A percentile compares a stretch with the other conserved stretches of the same genome.
phyloP scores from a whole-genome alignment of 2,113 vertebrate species.

The Neopipo cinnamomea region DNA sequence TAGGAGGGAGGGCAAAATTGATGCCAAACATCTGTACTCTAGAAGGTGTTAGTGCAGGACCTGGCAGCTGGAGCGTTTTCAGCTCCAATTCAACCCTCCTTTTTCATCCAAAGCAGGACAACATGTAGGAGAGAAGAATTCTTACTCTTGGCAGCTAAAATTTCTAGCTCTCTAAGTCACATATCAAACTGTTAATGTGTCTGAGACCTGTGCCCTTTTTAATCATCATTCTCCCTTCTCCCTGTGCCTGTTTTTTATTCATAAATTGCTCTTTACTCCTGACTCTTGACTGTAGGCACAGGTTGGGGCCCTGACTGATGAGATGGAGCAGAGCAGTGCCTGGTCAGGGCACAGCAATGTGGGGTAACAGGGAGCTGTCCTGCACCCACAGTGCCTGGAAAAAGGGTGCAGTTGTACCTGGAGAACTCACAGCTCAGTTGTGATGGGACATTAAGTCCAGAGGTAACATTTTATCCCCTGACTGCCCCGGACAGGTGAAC shows the following conservation, averaged over 20 bases:
- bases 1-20: not conserved
- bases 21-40: not conserved
- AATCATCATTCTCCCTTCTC: not conserved
- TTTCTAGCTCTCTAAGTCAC: not conserved
- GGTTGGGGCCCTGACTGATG: not conserved
- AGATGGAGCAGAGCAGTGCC: not conserved
- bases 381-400: not conserved
- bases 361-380: not conserved
- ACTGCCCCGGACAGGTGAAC: not conserved
- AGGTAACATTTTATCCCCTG: not conserved
- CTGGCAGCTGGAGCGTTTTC: not conserved
- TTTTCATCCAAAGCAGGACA: not conserved
- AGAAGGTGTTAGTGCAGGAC: not conserved
- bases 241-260: not conserved
- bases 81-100: not conserved
- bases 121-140: not conserved
- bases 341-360: not conserved
- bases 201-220: not conserved
- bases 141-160: not conserved
- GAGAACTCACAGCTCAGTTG: not conserved
- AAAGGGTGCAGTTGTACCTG: rapidly evolving
- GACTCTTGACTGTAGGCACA: not conserved
- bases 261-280: not conserved
- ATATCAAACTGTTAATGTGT: not conserved
- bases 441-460: not conserved